Evolutionary conservation across 1,140 invertebrate species (phyloP), one percentile per base, ranked within the genome.

Genomic region (Drosophila arawakana): DNA sequence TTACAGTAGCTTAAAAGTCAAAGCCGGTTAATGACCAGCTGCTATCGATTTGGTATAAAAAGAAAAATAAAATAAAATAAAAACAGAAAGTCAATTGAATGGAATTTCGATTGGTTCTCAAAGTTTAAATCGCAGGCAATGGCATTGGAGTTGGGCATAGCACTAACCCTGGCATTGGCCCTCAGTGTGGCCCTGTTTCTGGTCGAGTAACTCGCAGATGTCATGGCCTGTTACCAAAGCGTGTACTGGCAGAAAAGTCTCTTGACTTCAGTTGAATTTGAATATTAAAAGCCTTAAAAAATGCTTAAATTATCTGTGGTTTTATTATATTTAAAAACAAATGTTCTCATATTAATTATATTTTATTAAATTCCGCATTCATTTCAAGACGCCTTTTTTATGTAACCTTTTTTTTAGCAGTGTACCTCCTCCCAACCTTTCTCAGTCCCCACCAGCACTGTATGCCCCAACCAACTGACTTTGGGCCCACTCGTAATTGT

Each of bases 11-110:
- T 18, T 5, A 13, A 9, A 10, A 5, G 7, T 34, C 25, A 52
- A 43, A 13, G n/a, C 41, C n/a, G 55, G 41, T 58, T 41, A 57
- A 43, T 57, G 54, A 57, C 54, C 54, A 57, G 35, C 35, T 57
- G 54, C 54, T 57, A 57, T 57, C 11, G 57, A 46, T 46, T 43
- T 44, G 39, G 30, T 43, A 44, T n/a, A 41, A 44, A 30, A 58
- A 11, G 9, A 11, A 21, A 57, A 57, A 18, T 11, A 18, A 18
- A 13, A 55, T 7, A 21, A n/a, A 41, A 10, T 7, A 10, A 8
- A 52, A 39, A 44, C 8, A 10, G 9, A 10, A 34, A 35, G n/a
- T 82, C 59, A 82, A 86, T 85, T 86, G 82, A 76, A 79, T 86
- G 68, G 75, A 76, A 70, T 79, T 81, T 67, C 66, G 55, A 43